Conservation (phyloP, 2,888 invertebrate species). For the Mantis religiosa region DNA sequence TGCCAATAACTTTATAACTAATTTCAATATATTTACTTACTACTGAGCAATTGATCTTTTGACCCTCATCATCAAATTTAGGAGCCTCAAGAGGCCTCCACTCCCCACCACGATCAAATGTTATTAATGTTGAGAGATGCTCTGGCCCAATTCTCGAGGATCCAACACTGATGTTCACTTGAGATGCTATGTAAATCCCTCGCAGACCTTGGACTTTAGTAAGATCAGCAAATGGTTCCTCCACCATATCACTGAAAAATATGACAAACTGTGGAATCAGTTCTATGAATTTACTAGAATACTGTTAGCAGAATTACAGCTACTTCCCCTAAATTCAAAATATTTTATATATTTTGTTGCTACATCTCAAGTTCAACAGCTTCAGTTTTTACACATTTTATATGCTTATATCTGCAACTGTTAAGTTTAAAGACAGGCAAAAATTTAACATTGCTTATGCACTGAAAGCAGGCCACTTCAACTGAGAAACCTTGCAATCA, state of each 20-base stretch:
- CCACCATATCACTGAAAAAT: constrained; percentile 63
- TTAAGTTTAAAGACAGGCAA: too few relatives aligned
- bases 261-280: not conserved
- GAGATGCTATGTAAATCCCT: constrained; percentile 87
- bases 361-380: too few relatives aligned
- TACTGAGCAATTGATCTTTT: constrained; percentile 59
- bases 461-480: too few relatives aligned
- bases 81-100: constrained; percentile 78
- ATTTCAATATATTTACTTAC: constrained; percentile 37
- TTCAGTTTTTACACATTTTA: too few relatives aligned
- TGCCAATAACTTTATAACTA: too few relatives aligned
- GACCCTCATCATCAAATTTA: constrained; percentile 61
- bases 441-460: too few relatives aligned
- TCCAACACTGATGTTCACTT: constrained; percentile 49
- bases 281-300: not conserved
- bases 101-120: constrained; percentile 80
- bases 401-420: too few relatives aligned
- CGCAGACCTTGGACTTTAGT: constrained; percentile 82
- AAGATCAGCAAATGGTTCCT: constrained; percentile 79
- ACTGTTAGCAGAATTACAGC: too few relatives aligned
- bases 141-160: constrained; percentile 55
- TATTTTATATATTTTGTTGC: too few relatives aligned
- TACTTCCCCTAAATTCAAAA: too few relatives aligned
- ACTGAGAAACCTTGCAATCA: too few relatives aligned
- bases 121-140: constrained; percentile 72